Conservation (phyloP, 2,888 invertebrate genomes). For the Microctonus hyperodae region DNA sequence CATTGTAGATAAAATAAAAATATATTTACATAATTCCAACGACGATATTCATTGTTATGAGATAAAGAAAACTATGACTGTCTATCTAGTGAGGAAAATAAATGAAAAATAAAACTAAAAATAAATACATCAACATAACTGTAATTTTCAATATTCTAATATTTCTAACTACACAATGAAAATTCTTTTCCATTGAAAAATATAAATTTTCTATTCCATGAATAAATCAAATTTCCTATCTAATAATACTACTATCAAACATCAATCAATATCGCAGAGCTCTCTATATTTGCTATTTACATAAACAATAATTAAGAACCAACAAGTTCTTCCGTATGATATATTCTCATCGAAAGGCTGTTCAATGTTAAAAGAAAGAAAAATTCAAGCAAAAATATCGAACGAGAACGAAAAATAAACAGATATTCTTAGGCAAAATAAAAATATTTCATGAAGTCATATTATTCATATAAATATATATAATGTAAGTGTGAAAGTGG, state of each 20-base stretch:
- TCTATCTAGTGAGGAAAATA: no score
- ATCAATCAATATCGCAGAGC: conserved; percentile 27
- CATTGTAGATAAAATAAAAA: not conserved
- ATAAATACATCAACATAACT: no score
- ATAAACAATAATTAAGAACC: conserved; percentile 19
- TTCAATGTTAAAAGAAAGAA: not conserved
- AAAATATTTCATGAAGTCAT: not conserved
- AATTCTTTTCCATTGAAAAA: no score
- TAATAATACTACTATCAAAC: conserved; percentile 9
- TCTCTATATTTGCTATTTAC: conserved; percentile 35
- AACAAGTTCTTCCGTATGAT: conserved; percentile 3
- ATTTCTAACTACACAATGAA: no score
- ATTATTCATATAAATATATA: not conserved
- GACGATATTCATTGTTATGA: no score
- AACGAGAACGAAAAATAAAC: not conserved
- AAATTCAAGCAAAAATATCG: not conserved
- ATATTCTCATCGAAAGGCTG: conserved; percentile 7
- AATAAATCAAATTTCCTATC: conserved; percentile 27
- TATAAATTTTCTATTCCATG: conserved; percentile 23
- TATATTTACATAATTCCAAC: no score
- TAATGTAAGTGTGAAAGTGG: no score
- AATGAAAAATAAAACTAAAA: no score
- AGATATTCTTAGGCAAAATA: not conserved
- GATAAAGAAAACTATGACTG: no score
- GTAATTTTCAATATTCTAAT: no score